A percentile compares a stretch with the other conserved stretches of the same genome.
Evolutionary conservation across 2,113 vertebrate species (phyloP).

Genomic region (Hyaena hyaena): DNA sequence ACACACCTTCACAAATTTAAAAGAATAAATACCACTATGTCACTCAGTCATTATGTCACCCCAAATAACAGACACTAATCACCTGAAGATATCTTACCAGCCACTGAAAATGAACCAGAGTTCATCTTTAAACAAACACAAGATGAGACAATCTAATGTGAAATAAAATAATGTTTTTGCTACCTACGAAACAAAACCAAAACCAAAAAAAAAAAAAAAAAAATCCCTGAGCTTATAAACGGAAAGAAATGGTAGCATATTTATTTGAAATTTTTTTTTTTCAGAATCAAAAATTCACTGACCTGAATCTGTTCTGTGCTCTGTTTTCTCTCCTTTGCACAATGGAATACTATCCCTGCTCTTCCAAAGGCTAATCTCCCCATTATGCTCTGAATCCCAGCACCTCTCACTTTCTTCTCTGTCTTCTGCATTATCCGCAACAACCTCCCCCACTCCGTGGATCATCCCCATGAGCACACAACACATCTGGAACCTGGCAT

Average conservation of each 20-base stretch:
- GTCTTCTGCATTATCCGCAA: background rate
- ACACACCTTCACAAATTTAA: background rate
- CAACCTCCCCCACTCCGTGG: too few species aligned
- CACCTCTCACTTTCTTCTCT: background rate
- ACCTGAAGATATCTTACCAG: background rate
- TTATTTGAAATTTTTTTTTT: background rate
- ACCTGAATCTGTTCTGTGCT: background rate
- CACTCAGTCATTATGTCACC: background rate
- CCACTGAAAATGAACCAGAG: background rate
- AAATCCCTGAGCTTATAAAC: background rate
- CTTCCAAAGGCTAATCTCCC: background rate
- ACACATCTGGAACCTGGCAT: background rate
- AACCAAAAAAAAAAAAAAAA: background rate
- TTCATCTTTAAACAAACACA: background rate
- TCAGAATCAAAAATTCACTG: background rate
- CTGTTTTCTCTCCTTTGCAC: background rate
- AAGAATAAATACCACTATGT: background rate
- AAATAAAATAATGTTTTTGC: background rate
- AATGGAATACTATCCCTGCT: background rate
- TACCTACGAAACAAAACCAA: background rate
- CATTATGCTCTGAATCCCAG: background rate
- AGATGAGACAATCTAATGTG: background rate
- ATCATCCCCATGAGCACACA: background rate
- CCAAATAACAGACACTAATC: background rate
- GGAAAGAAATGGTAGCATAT: background rate